Evolutionary conservation across 2,888 invertebrate species (phyloP), one percentile per base, ranked within the genome.

Genomic region (Thymelicus sylvestris): DNA sequence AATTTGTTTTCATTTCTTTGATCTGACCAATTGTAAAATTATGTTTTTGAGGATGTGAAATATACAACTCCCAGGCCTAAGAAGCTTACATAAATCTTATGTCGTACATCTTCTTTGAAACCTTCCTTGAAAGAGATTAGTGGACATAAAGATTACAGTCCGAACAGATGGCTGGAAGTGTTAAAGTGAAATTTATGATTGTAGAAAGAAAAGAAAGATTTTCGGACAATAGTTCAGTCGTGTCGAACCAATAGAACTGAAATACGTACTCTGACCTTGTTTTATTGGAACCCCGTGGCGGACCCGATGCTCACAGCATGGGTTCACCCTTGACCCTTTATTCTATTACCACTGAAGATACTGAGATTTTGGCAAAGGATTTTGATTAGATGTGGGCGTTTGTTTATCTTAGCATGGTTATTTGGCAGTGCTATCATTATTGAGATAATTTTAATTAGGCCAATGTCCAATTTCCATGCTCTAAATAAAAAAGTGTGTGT

Each of bases 281-380:
- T 61, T 70, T 70, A 70, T 70, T 70, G 70, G 61, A 15, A 8
- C 61, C 70, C 70, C 70, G 66, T 15, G 7, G 70, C 65, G 66
- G 24, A 67, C 72, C 72, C 48, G 47, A 52, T 61, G 74, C 7
- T 59, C 71, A 7, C 71, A 68, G 72, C 74, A 59, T 66, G 75
- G 64, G 50, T 12, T 57, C 74, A 68, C 70, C 76, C 73, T 75
- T 78, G 74, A 74, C 75, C 74, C 73, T 68, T 19, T 64, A 48
- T 67, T 57, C 61, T 70, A 67, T 61, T 67, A 44, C 48, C 38
- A 24, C 66, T 63, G 60, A 44, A 60, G 41, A 38, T 15, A 52
- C 65, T 70, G 31, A 52, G 52, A 64, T 59, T 69, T 50, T 38
- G 64, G 69, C 59, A 48, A 64, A 47, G 24, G 50, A 24, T n/a